Conservation (phyloP, 2,888 invertebrate species). For the Amiota mariae region DNA sequence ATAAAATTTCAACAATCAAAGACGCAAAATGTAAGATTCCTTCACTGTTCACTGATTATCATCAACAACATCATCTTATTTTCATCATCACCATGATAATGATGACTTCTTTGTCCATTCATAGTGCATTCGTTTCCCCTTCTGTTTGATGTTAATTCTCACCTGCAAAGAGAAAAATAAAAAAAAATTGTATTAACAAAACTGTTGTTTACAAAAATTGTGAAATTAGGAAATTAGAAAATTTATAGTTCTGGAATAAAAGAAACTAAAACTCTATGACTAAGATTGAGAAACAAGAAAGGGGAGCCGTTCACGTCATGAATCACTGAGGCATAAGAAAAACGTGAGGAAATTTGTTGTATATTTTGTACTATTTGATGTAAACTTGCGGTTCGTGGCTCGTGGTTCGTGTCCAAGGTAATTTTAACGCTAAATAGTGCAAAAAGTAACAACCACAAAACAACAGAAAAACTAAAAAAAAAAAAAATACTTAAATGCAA, state of each 20-base stretch:
- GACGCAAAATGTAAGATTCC: too few relatives aligned
- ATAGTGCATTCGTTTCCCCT: too few relatives aligned
- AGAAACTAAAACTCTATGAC: too few relatives aligned
- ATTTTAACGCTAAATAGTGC: constrained; percentile 24
- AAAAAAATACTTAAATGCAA: not conserved
- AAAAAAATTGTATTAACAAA: constrained; percentile 1
- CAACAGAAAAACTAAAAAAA: not conserved
- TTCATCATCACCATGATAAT: too few relatives aligned
- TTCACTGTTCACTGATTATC: too few relatives aligned
- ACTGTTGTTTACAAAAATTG: not conserved
- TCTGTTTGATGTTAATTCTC: not conserved
- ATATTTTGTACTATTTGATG: constrained; percentile 1
- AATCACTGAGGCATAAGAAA: not conserved
- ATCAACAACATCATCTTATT: too few relatives aligned
- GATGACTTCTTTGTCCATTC: too few relatives aligned
- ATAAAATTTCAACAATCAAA: constrained; percentile 34
- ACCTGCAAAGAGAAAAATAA: constrained; percentile 11
- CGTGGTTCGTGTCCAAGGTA: constrained; percentile 16
- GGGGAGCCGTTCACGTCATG: constrained; percentile 4
- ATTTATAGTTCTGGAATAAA: too few relatives aligned
- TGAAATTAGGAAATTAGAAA: not conserved
- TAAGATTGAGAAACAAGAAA: not conserved
- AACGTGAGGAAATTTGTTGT: not conserved
- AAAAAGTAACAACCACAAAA: constrained; percentile 11
- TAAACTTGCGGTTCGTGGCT: constrained; percentile 7